Conservation (phyloP, 2,888 invertebrate species). For the Tipula lateralis region DNA sequence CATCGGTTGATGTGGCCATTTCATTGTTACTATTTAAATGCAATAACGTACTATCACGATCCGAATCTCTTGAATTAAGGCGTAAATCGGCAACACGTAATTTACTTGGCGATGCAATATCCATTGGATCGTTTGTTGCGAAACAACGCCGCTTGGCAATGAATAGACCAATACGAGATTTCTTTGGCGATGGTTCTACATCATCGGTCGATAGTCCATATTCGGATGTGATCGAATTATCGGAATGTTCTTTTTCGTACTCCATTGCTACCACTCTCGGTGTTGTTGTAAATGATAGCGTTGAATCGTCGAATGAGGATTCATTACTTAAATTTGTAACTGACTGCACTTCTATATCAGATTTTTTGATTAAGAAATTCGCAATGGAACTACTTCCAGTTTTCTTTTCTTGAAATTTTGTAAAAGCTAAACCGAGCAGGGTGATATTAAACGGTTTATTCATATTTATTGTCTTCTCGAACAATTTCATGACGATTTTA, state of each 20-base stretch:
- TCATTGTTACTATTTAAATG: slow-evolving; percentile 47
- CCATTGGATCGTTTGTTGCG: slow-evolving; percentile 41
- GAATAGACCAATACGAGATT: slow-evolving; percentile 52
- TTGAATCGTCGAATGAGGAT: slow-evolving; percentile 43
- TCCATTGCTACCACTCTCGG: slow-evolving; percentile 38
- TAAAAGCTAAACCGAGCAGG: slow-evolving; percentile 73
- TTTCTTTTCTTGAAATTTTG: slow-evolving; percentile 70
- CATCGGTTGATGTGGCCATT: slow-evolving; percentile 37
- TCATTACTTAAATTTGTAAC: slow-evolving; percentile 62
- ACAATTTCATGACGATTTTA: slow-evolving; percentile 66
- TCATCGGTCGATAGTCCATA: slow-evolving; percentile 63
- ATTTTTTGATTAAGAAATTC: slow-evolving; percentile 64
- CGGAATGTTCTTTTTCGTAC: slow-evolving; percentile 37
- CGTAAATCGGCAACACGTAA: slow-evolving; percentile 62
- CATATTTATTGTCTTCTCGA: slow-evolving; percentile 67
- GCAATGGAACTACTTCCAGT: slow-evolving; percentile 67
- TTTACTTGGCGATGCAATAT: slow-evolving; percentile 65
- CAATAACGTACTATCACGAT: slow-evolving; percentile 43
- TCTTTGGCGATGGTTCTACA: slow-evolving; percentile 72
- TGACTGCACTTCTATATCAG: slow-evolving; percentile 71
- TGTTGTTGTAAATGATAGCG: slow-evolving; percentile 46
- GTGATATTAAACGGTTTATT: slow-evolving; percentile 74
- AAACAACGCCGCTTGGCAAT: slow-evolving; percentile 51
- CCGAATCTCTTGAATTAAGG: slow-evolving; percentile 58
- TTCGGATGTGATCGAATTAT: slow-evolving; percentile 44